These are phyloP conservation scores for Urocitellus parryii DNA, from an alignment of 2,113 vertebrate genomes.

Conservation along the genomic window DNA sequence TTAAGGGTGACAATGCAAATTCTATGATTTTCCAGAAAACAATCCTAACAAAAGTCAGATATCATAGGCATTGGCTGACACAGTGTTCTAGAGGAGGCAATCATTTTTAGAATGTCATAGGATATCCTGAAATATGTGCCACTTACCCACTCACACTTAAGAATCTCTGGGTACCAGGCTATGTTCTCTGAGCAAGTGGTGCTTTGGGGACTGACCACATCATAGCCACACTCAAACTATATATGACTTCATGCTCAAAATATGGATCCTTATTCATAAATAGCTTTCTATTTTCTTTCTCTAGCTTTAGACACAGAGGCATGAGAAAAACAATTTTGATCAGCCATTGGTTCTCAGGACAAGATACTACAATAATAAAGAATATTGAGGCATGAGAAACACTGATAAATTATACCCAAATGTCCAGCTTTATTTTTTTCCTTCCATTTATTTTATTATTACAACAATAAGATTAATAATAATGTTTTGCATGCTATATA, in stretches of 20 bases:
- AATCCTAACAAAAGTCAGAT: background rate
- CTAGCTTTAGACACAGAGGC: conserved; percentile 12
- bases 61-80: background rate
- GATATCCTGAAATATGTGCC: background rate
- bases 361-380: background rate
- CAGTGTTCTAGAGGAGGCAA: background rate
- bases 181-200: background rate
- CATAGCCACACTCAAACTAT: conserved; percentile 1
- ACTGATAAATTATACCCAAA: background rate
- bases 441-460: background rate
- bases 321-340: background rate
- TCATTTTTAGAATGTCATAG: background rate
- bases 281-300: background rate
- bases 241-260: background rate
- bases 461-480: background rate
- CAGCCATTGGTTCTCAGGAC: background rate
- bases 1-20: background rate
- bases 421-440: conserved; percentile 3
- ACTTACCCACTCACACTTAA: conserved; percentile 43
- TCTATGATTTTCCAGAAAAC: background rate
- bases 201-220: background rate
- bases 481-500: background rate
- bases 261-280: background rate
- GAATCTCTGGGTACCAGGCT: conserved; percentile 66
- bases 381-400: background rate